Evolutionary conservation across 2,113 vertebrate genomes (phyloP).

Genomic region (Toxotes jaculatrix): DNA sequence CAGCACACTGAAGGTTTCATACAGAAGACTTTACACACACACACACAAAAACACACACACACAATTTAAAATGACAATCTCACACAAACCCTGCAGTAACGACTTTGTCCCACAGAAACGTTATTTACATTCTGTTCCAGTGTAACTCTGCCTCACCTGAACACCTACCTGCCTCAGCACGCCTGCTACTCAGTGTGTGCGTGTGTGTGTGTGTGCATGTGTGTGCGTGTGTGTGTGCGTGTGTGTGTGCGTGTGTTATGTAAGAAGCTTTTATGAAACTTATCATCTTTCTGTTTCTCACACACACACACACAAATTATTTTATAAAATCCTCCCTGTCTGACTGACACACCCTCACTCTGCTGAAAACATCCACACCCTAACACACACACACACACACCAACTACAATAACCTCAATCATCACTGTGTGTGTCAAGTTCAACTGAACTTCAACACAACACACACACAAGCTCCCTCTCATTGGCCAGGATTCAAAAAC

Average conservation of each 20-base stretch:
- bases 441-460: slow-evolving; percentile 1
- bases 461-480: background rate
- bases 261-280: slow-evolving; percentile 12
- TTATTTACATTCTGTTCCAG: slow-evolving; percentile 29
- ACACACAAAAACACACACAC: background rate
- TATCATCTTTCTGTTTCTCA: slow-evolving; percentile 3
- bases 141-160: slow-evolving; percentile 19
- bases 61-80: background rate
- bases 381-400: background rate
- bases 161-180: slow-evolving; percentile 40
- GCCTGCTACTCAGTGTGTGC: background rate
- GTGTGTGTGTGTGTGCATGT: background rate
- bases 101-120: slow-evolving; percentile 1
- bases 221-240: background rate
- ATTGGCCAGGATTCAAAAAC: slow-evolving; percentile 1
- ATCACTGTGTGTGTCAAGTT: background rate
- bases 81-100: background rate
- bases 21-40: background rate
- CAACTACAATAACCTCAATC: background rate
- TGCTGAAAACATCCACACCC: background rate
- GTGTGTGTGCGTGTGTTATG: slow-evolving; percentile 28
- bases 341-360: background rate
- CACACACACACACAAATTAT: background rate
- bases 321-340: background rate
- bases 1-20: background rate